Percentiles rank a stretch among this genome's conserved stretches.
These are phyloP conservation scores for Cladorhizidae sp. DNA, from an alignment of 37 sponge, comb jelly and placozoan genomes.

Conservation along the genomic window DNA sequence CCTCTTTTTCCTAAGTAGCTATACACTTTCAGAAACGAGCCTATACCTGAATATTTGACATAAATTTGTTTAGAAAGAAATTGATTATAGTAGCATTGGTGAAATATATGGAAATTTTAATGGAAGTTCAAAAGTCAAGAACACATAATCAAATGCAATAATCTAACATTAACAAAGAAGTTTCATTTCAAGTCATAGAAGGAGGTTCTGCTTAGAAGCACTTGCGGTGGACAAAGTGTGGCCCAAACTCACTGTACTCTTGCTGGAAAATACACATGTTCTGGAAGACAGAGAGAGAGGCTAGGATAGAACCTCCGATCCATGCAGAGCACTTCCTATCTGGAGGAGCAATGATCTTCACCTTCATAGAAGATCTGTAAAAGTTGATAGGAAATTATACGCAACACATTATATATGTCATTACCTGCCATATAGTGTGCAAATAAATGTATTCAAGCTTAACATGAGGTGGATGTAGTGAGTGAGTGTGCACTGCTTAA, in stretches of 20 bases:
- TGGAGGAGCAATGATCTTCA: slow-evolving; percentile 99
- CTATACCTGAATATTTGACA: no score
- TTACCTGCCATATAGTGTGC: no score
- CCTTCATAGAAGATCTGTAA: slow-evolving; percentile 85
- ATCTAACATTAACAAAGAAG: neutral
- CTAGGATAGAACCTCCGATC: slow-evolving; percentile 99
- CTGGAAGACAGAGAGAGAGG: slow-evolving; percentile 99
- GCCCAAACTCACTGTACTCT: slow-evolving; percentile 98
- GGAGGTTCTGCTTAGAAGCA: slow-evolving; percentile 88
- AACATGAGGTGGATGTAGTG: no score
- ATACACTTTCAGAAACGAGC: neutral
- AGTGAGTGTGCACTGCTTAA: no score
- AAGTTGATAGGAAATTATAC: no score
- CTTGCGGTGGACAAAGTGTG: slow-evolving; percentile 99
- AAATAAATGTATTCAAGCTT: no score
- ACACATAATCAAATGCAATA: neutral
- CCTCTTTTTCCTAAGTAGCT: no score
- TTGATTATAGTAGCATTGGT: neutral
- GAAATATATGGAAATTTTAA: neutral
- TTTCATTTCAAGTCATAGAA: slow-evolving; percentile 26
- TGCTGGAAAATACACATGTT: slow-evolving; percentile 99
- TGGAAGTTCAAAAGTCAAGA: neutral
- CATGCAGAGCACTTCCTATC: slow-evolving; percentile 99
- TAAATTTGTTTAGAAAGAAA: no score
- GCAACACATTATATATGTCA: no score